Evolutionary conservation across 2,888 invertebrate species (phyloP), one percentile per base, ranked within the genome.

Genomic region (Tetanocera ferruginea): DNA sequence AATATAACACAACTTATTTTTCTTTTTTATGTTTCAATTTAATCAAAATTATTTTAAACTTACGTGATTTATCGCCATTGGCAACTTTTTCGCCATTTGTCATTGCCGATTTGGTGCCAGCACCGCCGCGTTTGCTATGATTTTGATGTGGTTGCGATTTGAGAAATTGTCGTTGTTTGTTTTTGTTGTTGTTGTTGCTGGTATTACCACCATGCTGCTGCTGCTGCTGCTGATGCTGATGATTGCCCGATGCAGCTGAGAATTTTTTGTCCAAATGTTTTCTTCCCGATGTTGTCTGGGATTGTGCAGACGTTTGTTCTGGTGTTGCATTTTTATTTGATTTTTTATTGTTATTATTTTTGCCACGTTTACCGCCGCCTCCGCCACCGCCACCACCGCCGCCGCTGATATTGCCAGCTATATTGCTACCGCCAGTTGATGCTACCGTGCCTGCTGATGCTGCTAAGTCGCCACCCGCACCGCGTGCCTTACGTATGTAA

Each of bases 281-380:
- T 28, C 43, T 51, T 23, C 25, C 55, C 69, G 31, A 23, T 23
- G 76, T 17, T 31, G 74, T 57, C 25, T 67, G 23, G 25, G 64
- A 57, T 49, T 43, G n/a, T 9, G 77, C 52, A 49, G 78, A 37
- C 49, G 70, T 28, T 69, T 73, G 78, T 62, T 71, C 79, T 76
- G 64, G 72, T 78, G 77, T 51, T 6, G 82, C 28, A 79, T 85
- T 86, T 79, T 84, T 85, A 79, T 86, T 88, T 43, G 81, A 78
- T 82, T 87, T 87, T 81, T 87, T 88, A 82, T 87, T 85, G 62
- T 84, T 83, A 82, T 83, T 85, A 80, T 82, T 87, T 81, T 86
- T 87, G 43, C 82, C 85, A 64, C 86, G 85, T 84, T 87, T 87
- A 83, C 85, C 84, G 73, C 83, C 81, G 64, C 82, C 83, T 67